Percentiles rank a stretch among this genome's conserved stretches.
These are phyloP conservation scores for Himalopsyche phryganea DNA, from an alignment of 1,140 invertebrate species.

Conservation along the genomic window DNA sequence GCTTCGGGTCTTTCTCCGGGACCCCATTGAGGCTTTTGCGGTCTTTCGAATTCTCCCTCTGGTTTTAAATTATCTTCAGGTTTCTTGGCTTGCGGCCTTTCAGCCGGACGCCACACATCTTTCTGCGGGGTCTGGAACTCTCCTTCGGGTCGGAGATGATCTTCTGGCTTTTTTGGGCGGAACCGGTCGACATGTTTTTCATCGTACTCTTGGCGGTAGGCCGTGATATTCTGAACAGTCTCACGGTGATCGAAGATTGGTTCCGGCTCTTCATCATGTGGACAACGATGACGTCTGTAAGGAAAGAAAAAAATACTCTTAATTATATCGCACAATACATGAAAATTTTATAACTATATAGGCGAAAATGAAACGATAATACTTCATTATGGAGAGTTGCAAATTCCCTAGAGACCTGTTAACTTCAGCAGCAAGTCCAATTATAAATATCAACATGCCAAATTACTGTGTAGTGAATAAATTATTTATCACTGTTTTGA, in stretches of 20 bases:
- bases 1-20: slow-evolving; percentile 45
- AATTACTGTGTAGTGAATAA: too few species aligned
- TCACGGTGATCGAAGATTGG: slow-evolving; percentile 54
- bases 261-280: slow-evolving; percentile 59
- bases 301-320: slow-evolving; percentile 17
- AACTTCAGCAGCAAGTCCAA: too few species aligned
- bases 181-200: slow-evolving; percentile 59
- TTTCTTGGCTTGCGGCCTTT: slow-evolving; percentile 52
- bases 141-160: slow-evolving; percentile 57
- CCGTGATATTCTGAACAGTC: slow-evolving; percentile 56
- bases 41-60: slow-evolving; percentile 57
- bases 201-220: slow-evolving; percentile 63
- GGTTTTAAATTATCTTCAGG: slow-evolving; percentile 58
- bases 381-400: too few species aligned
- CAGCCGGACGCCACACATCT: slow-evolving; percentile 53
- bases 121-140: slow-evolving; percentile 55
- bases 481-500: too few species aligned
- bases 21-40: slow-evolving; percentile 43
- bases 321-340: too few species aligned
- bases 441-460: too few species aligned
- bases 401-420: too few species aligned
- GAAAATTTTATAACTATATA: too few species aligned
- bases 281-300: slow-evolving; percentile 61
- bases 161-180: slow-evolving; percentile 52
- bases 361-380: too few species aligned